Evolutionary conservation across 2,113 vertebrate genomes (phyloP).

Genomic region (Natator depressus): DNA sequence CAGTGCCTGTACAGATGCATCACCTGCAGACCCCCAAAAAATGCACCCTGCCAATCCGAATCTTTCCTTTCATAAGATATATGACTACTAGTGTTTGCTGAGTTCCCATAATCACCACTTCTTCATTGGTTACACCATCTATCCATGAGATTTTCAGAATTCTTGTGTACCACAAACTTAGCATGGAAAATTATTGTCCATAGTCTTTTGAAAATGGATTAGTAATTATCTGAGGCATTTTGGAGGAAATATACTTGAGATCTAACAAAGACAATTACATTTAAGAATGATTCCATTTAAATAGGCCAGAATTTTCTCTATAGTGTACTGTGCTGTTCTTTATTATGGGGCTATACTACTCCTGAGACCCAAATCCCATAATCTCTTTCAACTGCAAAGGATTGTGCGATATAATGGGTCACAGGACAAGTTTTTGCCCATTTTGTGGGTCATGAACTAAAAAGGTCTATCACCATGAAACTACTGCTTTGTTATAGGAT

Average conservation of each 20-base stretch:
- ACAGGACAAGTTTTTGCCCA: not conserved
- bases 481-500: not conserved
- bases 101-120: not conserved
- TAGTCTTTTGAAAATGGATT: not conserved
- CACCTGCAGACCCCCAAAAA: not conserved
- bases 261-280: not conserved
- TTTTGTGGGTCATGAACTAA: not conserved
- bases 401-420: fast-evolving
- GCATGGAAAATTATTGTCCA: not conserved
- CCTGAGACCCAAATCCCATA: not conserved
- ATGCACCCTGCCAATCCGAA: not conserved
- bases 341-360: not conserved
- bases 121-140: not conserved
- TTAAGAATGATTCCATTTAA: not conserved
- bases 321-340: fast-evolving
- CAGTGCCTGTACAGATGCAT: not conserved
- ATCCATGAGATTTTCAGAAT: not conserved
- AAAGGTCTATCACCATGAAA: not conserved
- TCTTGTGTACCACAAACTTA: not conserved
- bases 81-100: not conserved
- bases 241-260: not conserved
- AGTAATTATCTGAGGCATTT: not conserved
- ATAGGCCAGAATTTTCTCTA: not conserved
- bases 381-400: not conserved
- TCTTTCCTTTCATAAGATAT: not conserved